Percentiles rank a stretch among this genome's conserved stretches.
Conservation (phyloP, 2,888 invertebrate species). For the Eurytoma adleriae region DNA sequence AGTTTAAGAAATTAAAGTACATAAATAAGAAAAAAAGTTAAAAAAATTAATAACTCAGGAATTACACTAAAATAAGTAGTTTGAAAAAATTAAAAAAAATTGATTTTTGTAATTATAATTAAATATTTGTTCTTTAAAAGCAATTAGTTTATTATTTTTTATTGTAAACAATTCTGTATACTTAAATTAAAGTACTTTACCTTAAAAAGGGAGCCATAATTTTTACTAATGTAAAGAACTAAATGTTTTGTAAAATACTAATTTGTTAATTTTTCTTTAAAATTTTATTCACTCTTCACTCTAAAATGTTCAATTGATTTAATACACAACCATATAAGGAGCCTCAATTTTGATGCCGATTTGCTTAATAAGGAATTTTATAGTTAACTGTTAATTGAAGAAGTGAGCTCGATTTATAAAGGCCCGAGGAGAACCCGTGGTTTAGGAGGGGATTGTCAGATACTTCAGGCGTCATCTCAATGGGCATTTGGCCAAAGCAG, state of each 20-base stretch:
- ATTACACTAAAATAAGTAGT: too few species aligned
- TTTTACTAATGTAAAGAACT: neutral
- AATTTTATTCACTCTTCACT: too few species aligned
- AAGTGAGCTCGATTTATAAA: slow-evolving; percentile 63
- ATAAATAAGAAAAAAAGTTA: too few species aligned
- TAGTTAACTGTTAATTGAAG: slow-evolving; percentile 60
- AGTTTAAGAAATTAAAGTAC: neutral
- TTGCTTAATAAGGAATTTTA: slow-evolving; percentile 46
- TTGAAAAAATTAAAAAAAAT: too few species aligned
- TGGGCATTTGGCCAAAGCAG: slow-evolving; percentile 63
- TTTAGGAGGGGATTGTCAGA: slow-evolving; percentile 61
- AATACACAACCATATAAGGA: neutral
- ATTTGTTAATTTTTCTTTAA: neutral
- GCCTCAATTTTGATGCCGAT: slow-evolving; percentile 10
- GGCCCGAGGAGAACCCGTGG: slow-evolving; percentile 58
- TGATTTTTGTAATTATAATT: too few species aligned
- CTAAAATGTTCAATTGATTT: neutral
- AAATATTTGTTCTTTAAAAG: too few species aligned
- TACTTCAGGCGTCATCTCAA: slow-evolving; percentile 64
- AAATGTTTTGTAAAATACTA: neutral
- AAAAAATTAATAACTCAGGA: too few species aligned
- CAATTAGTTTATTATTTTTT: neutral
- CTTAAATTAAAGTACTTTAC: slow-evolving; percentile 8
- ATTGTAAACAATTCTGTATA: neutral
- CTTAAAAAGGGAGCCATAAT: slow-evolving; percentile 36